Conservation (phyloP, 2,888 invertebrate genomes). For the Buathra laborator region DNA sequence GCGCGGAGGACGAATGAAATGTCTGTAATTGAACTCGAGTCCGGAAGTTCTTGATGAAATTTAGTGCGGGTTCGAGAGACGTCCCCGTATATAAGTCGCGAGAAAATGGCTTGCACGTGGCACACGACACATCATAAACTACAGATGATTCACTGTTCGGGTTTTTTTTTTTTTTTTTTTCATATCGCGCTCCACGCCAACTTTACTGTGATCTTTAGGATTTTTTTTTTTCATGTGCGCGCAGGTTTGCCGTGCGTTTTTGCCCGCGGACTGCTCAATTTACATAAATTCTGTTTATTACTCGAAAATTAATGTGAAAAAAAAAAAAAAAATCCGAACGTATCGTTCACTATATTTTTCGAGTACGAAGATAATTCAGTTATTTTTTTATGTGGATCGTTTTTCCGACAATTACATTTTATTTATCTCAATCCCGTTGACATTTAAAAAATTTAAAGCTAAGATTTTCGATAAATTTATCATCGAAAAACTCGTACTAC, state of each 20-base stretch:
- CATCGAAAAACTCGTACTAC: no score
- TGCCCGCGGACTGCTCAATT: no score
- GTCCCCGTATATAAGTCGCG: constrained; percentile 46
- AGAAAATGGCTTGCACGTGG: constrained; percentile 65
- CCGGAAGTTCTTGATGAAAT: constrained; percentile 63
- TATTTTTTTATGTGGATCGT: no score
- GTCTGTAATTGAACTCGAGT: constrained; percentile 54
- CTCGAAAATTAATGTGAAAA: no score
- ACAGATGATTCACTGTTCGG: constrained; percentile 40
- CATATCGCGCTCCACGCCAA: background rate
- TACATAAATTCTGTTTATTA: no score
- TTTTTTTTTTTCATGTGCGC: background rate
- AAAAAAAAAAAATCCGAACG: no score
- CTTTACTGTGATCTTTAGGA: background rate
- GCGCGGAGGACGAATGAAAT: constrained; percentile 33
- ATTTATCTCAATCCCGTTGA: no score
- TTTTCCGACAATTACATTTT: no score
- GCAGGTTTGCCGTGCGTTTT: background rate
- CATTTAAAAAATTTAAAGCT: no score
- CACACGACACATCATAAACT: constrained; percentile 51
- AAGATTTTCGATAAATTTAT: no score
- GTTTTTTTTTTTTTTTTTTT: constrained; percentile 18
- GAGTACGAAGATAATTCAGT: no score
- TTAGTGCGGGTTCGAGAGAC: constrained; percentile 32
- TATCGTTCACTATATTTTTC: no score